Evolutionary conservation across 2,888 invertebrate genomes (phyloP), one percentile per base, ranked within the genome.

Genomic region (Mimachlamys varia): DNA sequence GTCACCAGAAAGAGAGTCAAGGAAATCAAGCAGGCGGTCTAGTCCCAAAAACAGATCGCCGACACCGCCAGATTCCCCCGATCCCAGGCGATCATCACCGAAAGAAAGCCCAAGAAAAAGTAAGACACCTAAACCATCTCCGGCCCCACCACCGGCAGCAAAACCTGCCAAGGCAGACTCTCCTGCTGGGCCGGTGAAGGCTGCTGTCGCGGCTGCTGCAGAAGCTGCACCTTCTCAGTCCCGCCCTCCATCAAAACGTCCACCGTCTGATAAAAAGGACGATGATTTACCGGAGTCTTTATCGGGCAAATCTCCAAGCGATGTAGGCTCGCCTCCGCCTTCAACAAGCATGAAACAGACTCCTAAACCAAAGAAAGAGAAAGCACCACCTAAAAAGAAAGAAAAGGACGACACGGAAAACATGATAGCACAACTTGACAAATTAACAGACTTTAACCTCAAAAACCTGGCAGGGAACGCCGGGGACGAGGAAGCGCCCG

Each of bases 371-470:
- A 87, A 89, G 55, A 90, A 89, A 37, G 50, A 87, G 50, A 87
- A 53, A 22, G 50, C 55, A 10, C 87, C 89, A 2, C 33, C 76
- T 33, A 89, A 55, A 22, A 89, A 89, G 7, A 15, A 89, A 88
- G 90, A 89, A 22, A 89, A 90, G 4, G 55, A 33, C 7, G 90
- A 89, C 15, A 19, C 44, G 27, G 53, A 88, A 49, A 38, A 88
- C 15, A 89, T 89, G 53, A 76, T 90, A 37, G 88, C 87, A 88
- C 90, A 90, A 87, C 62, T 90, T 15, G 90, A 90, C 33, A 90
- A 90, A 27, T 50, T 90, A 22, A 38, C 88, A 4, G 90, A 90
- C 44, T 90, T 87, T 44, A 87, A 90, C 37, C 44, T 90, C 55
- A 90, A 90, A 55, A 62, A 58, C 38, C 62, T 90, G 27, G 22